Evolutionary conservation across 2,888 invertebrate genomes (phyloP), one percentile per base, ranked within the genome.

Genomic region (Sycophila texana): DNA sequence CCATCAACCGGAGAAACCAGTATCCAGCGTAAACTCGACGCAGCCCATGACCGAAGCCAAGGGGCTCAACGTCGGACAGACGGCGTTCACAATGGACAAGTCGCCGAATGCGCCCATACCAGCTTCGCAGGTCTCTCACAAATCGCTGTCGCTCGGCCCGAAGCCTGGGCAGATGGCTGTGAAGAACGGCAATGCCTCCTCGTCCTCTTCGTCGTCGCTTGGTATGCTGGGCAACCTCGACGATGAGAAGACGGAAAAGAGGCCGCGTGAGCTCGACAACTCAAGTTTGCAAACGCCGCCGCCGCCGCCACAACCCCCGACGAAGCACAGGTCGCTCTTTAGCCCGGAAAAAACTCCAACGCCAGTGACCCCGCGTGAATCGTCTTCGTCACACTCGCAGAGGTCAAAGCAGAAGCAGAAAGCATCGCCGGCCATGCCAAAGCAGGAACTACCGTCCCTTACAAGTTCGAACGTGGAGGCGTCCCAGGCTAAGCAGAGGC

Each of bases 291-390:
- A 74, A 39, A 82, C 84, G 5, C 72, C 81, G 13, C 84, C 84
- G 2, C 82, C 85, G 0, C 86, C 26, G 1, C 26, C 26, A 26
- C 39, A 39, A 10, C 39, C 86, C 16, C 85, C 82, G 3, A 74
- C 55, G 1, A 85, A 88, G 49, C 89, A 88, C 53, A 89, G 87
- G 61, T 94, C 94, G 16, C 86, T 94, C 51, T 94, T 94, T 87
- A 94, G 94, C 3, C 94, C 94, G 0, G 94, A 94, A 81, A 94
- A 93, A 80, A 91, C 89, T 0, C 91, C 91, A 0, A 91, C 92
- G 0, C 92, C 93, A 7, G 88, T 90, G 3, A 91, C 89, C 5
- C 91, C n/a, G 16, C 53, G n/a, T 1, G 16, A 53, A 1, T 13
- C 47, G 4, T 58, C 12, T 47, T n/a, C 60, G 85, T 82, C 86